These are phyloP conservation scores for Mionectes macconnelli DNA, from an alignment of 2,113 vertebrate species.

Conservation along the genomic window DNA sequence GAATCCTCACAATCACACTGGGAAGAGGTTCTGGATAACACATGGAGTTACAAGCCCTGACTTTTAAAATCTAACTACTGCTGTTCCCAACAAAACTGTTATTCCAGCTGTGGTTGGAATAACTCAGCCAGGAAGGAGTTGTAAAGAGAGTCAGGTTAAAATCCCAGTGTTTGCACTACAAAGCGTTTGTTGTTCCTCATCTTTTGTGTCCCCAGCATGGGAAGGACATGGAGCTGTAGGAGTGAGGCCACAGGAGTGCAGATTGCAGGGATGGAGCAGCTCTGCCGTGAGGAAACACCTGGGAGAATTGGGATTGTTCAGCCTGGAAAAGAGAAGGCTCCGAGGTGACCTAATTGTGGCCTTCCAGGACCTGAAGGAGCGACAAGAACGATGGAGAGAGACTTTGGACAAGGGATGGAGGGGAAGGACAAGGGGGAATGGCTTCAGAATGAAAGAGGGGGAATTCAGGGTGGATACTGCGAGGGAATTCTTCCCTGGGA, in stretches of 20 bases:
- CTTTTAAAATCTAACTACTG: neutral
- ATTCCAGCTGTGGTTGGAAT: neutral
- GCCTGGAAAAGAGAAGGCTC: neutral
- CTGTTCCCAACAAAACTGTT: neutral
- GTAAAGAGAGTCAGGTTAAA: neutral
- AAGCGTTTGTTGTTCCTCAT: neutral
- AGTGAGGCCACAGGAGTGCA: neutral
- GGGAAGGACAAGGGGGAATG: neutral
- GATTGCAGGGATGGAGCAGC: neutral
- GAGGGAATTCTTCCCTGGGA: neutral
- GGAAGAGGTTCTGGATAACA: neutral
- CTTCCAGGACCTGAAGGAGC: neutral
- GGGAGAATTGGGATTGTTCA: neutral
- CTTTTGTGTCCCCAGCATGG: neutral
- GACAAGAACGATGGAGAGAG: neutral
- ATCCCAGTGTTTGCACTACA: neutral
- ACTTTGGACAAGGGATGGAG: neutral
- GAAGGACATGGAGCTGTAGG: neutral
- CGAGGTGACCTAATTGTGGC: neutral
- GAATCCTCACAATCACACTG: neutral
- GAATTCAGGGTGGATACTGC: neutral
- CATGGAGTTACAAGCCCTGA: neutral
- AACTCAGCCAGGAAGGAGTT: neutral
- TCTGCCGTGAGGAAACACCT: neutral
- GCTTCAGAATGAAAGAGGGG: neutral